Conservation (phyloP, 2,113 vertebrate species). For the Halichoerus grypus region DNA sequence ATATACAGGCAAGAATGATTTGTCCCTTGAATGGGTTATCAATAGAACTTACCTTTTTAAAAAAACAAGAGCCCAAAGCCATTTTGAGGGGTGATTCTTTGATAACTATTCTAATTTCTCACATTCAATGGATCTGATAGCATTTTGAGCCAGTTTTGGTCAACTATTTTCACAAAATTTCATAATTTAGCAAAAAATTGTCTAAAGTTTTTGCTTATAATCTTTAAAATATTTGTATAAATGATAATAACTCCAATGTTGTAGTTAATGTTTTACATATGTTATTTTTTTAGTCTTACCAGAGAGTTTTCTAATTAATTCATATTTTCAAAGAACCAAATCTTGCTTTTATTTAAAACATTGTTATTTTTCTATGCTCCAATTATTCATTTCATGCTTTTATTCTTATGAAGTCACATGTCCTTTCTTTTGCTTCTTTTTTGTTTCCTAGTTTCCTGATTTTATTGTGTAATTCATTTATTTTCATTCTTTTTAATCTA, state of each 20-base stretch:
- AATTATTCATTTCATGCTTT: neutral
- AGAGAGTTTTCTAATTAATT: neutral
- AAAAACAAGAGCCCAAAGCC: neutral
- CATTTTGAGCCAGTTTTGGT: neutral
- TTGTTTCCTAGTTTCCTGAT: neutral
- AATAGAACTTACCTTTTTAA: neutral
- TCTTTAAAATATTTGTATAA: neutral
- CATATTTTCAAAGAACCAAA: neutral
- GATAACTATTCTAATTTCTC: neutral
- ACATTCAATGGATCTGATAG: neutral
- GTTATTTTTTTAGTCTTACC: neutral
- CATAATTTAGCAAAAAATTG: neutral
- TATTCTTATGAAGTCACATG: neutral
- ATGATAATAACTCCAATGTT: neutral
- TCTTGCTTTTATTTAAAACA: neutral
- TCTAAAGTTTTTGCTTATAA: neutral
- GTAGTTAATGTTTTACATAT: neutral
- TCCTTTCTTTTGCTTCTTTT: neutral
- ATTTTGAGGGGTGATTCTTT: neutral
- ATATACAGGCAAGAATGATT: neutral
- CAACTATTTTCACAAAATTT: constrained; percentile 9
- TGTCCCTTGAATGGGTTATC: neutral
- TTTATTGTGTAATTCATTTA: neutral
- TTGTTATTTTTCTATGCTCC: neutral
- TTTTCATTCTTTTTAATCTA: neutral